Evolutionary conservation across 2,113 vertebrate genomes (phyloP), one percentile per base, ranked within the genome.

Genomic region (Cynoglossus semilaevis): DNA sequence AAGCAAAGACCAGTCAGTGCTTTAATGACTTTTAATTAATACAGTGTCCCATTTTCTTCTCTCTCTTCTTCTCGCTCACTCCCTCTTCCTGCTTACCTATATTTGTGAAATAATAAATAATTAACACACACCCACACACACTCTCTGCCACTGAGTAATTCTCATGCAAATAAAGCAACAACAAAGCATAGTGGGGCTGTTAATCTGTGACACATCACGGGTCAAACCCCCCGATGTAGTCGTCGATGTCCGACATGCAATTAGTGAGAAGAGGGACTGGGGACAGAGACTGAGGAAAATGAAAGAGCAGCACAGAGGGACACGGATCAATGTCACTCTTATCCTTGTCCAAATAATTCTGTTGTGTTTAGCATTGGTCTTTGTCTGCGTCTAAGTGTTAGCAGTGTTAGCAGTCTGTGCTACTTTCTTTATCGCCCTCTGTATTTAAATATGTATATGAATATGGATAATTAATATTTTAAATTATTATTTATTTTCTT

Each of bases 331-430:
- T 87, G 85, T 88, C 91, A 90, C 86, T 92, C 85, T 92, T 92
- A 91, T 88, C 93, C 90, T 89, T 90, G 92, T 91, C 95, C 92
- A 93, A 94, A 95, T 93, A 93, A 95, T 94, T 94, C 91, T 81
- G 85, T 70, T 58, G 75, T 81, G 69, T 67, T 67, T 66, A 37
- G 18, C 11, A 46, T 65, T 56, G 70, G 84, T 84, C 81, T 85
- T 87, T 90, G 81, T 91, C 85, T 90, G 76, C 79, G 80, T 84
- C 76, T 80, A 80, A 67, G 50, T 42, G 53, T 65, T 55, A n/a
- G 63, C 58, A 15, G 51, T 40, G 46, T 62, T 58, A 40, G 72
- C 53, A 22, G 42, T 58, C 44, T 70, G 60, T 55, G 18, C 51
- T 43, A 49, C 44, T 65, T 40, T 64, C 22, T 15, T 8, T 48